phyloP scores from a whole-genome alignment of 2,888 invertebrate species.

The Abrostola tripartita region DNA sequence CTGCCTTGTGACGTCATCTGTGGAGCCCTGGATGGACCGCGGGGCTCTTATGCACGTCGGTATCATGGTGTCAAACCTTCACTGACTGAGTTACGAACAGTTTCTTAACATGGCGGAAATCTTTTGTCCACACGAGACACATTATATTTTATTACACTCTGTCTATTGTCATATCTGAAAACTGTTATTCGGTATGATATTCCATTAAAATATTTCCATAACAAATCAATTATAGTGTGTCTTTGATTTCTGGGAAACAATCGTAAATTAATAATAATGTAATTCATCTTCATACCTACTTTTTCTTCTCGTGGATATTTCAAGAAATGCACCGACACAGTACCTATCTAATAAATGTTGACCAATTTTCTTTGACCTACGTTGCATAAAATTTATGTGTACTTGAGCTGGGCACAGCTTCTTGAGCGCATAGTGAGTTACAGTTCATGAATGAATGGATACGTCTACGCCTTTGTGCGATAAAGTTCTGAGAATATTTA shows the following conservation, averaged over 20 bases:
- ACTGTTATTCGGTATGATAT: too few relatives aligned
- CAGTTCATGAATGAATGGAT: slow-evolving; percentile 80
- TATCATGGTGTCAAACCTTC: slow-evolving; percentile 84
- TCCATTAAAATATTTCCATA: neutral
- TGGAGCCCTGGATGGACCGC: slow-evolving; percentile 92
- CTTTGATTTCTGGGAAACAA: neutral
- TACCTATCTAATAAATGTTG: slow-evolving; percentile 56
- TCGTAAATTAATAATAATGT: neutral
- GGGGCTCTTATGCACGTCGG: slow-evolving; percentile 92
- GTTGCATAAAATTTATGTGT: slow-evolving; percentile 48
- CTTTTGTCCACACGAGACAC: slow-evolving; percentile 24
- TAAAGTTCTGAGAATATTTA: slow-evolving; percentile 83
- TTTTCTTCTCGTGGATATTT: slow-evolving; percentile 60
- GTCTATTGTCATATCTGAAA: slow-evolving; percentile 9
- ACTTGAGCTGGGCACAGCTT: slow-evolving; percentile 52
- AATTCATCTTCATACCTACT: slow-evolving; percentile 29
- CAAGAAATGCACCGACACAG: slow-evolving; percentile 59
- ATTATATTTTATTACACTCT: slow-evolving; percentile 31
- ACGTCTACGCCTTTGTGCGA: slow-evolving; percentile 68
- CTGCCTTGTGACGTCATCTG: slow-evolving; percentile 92
- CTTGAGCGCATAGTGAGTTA: slow-evolving; percentile 60
- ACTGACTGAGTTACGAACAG: slow-evolving; percentile 20
- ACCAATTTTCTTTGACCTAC: slow-evolving; percentile 65
- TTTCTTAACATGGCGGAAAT: slow-evolving; percentile 10
- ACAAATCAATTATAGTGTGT: neutral